A percentile compares a stretch with the other conserved stretches of the same genome.
These are phyloP conservation scores for Dryococelus australis DNA, from an alignment of 2,888 invertebrate species.

Conservation along the genomic window DNA sequence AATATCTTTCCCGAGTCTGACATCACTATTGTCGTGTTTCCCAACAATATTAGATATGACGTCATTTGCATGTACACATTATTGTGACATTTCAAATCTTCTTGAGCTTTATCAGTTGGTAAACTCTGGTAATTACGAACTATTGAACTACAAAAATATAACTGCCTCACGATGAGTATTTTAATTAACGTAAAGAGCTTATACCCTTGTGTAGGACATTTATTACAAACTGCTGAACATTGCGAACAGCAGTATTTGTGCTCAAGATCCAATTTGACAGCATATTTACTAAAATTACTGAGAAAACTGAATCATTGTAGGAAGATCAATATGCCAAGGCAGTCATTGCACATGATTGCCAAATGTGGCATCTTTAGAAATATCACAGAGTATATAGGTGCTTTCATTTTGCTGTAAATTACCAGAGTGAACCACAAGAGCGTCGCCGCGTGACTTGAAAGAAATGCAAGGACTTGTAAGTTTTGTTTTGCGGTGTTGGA, in stretches of 20 bases:
- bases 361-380: not conserved
- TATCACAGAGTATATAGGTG: not conserved
- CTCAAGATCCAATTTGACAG: not conserved
- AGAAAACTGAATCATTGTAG: not conserved
- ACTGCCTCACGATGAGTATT: not conserved
- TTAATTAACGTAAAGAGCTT: not conserved
- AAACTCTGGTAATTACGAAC: constrained; percentile 45
- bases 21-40: not conserved
- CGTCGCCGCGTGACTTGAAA: constrained; percentile 29
- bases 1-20: not conserved
- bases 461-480: constrained; percentile 33
- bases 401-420: constrained; percentile 33
- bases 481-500: constrained; percentile 39
- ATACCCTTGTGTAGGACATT: not conserved
- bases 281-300: not conserved
- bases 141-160: not conserved
- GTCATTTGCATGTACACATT: not conserved
- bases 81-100: not conserved
- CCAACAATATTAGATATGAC: not conserved
- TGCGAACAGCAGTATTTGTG: not conserved
- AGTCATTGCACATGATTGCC: not conserved
- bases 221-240: not conserved
- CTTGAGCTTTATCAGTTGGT: constrained; percentile 32
- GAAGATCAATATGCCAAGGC: not conserved
- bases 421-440: constrained; percentile 41